phyloP scores from a whole-genome alignment of 2,113 vertebrate species.

The Mirounga angustirostris region DNA sequence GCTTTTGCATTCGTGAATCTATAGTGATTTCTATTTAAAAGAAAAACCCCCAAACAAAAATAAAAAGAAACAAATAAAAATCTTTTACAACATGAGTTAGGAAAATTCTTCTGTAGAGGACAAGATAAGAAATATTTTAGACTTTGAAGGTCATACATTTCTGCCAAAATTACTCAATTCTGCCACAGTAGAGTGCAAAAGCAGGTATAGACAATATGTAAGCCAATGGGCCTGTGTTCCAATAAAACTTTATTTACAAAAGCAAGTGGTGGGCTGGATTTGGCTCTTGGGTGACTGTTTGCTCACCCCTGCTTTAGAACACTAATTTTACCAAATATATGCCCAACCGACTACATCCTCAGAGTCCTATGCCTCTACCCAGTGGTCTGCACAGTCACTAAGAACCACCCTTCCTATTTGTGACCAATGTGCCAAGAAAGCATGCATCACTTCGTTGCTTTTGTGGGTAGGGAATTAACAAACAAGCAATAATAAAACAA shows the following conservation, averaged over 20 bases:
- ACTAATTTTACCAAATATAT: not conserved
- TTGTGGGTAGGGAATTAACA: not conserved
- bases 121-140: not conserved
- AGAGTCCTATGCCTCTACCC: not conserved
- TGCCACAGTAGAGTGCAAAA: not conserved
- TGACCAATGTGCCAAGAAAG: not conserved
- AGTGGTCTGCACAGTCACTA: not conserved
- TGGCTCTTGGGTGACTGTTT: not conserved
- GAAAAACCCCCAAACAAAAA: not conserved
- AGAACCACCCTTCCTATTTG: not conserved
- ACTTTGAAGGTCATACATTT: not conserved
- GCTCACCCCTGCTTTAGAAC: not conserved
- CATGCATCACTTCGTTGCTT: not conserved
- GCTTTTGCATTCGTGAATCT: not conserved
- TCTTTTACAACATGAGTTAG: not conserved
- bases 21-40: not conserved
- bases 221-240: not conserved
- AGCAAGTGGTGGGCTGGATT: not conserved
- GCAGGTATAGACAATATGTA: not conserved
- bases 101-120: not conserved
- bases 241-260: constrained; percentile 46
- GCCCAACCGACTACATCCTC: not conserved
- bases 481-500: constrained; percentile 27
- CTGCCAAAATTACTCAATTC: not conserved
- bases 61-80: constrained; percentile 11